Evolutionary conservation across 2,888 invertebrate species (phyloP).

Genomic region (Sialis fuliginosa): DNA sequence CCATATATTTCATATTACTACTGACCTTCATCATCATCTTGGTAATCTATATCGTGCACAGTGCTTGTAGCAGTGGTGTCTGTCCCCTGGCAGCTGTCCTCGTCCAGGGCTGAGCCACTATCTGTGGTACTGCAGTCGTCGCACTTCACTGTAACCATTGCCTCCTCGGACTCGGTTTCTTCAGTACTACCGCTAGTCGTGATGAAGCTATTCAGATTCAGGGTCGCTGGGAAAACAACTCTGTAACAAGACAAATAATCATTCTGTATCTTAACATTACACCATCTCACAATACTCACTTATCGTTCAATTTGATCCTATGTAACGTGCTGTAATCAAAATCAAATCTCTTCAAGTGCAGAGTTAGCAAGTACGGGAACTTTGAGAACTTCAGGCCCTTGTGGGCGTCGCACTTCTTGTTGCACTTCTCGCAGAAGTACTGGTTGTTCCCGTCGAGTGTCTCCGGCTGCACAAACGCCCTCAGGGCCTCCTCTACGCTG

Average conservation of each 20-base stretch:
- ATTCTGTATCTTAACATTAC: slow-evolving; percentile 1
- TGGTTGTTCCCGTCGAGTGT: slow-evolving; percentile 68
- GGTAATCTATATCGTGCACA: slow-evolving; percentile 7
- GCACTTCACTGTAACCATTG: slow-evolving; percentile 25
- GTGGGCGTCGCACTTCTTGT: slow-evolving; percentile 74
- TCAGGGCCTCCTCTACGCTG: slow-evolving; percentile 66
- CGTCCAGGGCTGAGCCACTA: slow-evolving; percentile 48
- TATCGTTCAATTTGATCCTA: slow-evolving; percentile 74
- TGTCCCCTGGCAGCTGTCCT: slow-evolving; percentile 34
- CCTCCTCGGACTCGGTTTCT: slow-evolving; percentile 26
- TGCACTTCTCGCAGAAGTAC: slow-evolving; percentile 73
- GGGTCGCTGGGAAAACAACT: slow-evolving; percentile 61
- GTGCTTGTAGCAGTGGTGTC: slow-evolving; percentile 22
- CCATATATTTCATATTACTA: too few relatives aligned
- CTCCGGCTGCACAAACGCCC: slow-evolving; percentile 72
- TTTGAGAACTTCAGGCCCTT: slow-evolving; percentile 75
- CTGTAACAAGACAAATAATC: slow-evolving; percentile 26
- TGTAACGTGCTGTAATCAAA: slow-evolving; percentile 74
- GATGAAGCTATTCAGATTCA: slow-evolving; percentile 41
- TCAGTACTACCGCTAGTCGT: slow-evolving; percentile 21
- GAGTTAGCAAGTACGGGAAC: slow-evolving; percentile 71
- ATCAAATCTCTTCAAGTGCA: slow-evolving; percentile 79
- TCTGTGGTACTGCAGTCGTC: slow-evolving; percentile 53
- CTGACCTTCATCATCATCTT: slow-evolving; percentile 15
- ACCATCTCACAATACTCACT: slow-evolving; percentile 29